Percentiles rank a stretch among this genome's conserved stretches.
phyloP scores from a whole-genome alignment of 2,888 invertebrate genomes.

The Hemicrepidius hirtus region DNA sequence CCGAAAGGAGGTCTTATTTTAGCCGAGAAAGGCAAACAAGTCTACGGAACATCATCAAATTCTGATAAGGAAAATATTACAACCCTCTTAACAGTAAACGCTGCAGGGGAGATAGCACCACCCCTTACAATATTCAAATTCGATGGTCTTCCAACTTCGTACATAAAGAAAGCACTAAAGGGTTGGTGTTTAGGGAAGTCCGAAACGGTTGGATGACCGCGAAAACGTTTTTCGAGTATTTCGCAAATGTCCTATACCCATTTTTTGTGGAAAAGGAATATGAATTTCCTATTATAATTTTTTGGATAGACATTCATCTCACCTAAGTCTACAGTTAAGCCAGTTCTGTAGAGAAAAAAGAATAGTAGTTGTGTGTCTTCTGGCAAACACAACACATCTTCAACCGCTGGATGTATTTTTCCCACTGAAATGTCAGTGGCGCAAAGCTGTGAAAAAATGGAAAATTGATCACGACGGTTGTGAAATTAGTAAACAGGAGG shows the following conservation, averaged over 20 bases:
- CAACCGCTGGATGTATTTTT: constrained; percentile 58
- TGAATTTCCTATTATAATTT: constrained; percentile 59
- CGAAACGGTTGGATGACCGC: constrained; percentile 61
- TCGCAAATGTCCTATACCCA: too few species aligned
- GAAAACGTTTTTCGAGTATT: constrained; percentile 59
- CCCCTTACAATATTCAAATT: constrained; percentile 56
- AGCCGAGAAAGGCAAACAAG: constrained; percentile 46
- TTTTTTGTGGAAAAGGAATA: constrained; percentile 54
- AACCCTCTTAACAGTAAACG: constrained; percentile 52
- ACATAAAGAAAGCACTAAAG: constrained; percentile 44
- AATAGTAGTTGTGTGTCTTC: constrained; percentile 57
- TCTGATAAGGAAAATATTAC: constrained; percentile 53
- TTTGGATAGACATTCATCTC: constrained; percentile 60
- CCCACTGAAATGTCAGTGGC: constrained; percentile 56
- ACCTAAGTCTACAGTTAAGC: constrained; percentile 56
- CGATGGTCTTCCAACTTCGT: constrained; percentile 5
- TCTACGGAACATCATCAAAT: constrained; percentile 38
- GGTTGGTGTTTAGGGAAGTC: constrained; percentile 60
- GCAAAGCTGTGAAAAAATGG: constrained; percentile 51
- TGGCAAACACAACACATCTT: constrained; percentile 57
- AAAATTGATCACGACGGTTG: constrained; percentile 51
- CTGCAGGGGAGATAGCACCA: constrained; percentile 56
- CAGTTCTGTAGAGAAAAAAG: constrained; percentile 56
- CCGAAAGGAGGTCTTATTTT: constrained; percentile 55
- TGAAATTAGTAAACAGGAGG: constrained; percentile 53